These are phyloP conservation scores for Limosa lapponica DNA, from an alignment of 2,797 vertebrate species.

Conservation along the genomic window DNA sequence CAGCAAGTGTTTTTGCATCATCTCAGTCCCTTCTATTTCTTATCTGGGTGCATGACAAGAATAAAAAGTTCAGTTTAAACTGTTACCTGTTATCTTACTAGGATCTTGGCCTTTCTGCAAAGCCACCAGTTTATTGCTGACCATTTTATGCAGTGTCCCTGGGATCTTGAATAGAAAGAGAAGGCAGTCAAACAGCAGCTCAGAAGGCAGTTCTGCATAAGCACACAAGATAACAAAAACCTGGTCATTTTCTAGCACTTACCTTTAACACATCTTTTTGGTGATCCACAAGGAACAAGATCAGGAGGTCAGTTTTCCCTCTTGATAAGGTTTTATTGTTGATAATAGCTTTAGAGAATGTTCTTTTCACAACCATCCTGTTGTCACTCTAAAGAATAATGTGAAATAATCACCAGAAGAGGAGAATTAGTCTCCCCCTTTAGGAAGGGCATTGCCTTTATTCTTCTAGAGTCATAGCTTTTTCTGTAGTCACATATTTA, in stretches of 20 bases:
- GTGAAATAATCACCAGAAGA: neutral
- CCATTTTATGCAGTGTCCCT: slow-evolving; percentile 90
- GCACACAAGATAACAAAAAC: neutral
- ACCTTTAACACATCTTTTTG: slow-evolving; percentile 96
- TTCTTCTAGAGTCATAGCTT: neutral
- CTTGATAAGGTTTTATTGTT: slow-evolving; percentile 90
- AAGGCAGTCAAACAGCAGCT: neutral
- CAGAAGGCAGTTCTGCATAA: neutral
- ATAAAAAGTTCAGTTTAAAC: neutral
- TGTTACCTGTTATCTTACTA: slow-evolving; percentile 83
- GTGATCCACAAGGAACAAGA: slow-evolving; percentile 95
- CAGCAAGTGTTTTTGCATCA: neutral
- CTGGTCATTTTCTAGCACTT: slow-evolving; percentile 25
- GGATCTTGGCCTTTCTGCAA: slow-evolving; percentile 89
- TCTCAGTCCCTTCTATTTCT: neutral
- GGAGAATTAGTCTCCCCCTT: neutral
- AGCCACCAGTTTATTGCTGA: slow-evolving; percentile 88
- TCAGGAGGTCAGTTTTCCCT: slow-evolving; percentile 94
- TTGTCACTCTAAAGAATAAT: slow-evolving; percentile 87
- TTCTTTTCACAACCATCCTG: slow-evolving; percentile 95
- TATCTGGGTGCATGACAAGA: neutral
- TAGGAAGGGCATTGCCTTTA: neutral
- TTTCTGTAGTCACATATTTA: neutral
- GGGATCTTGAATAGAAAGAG: slow-evolving; percentile 85
- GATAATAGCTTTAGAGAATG: slow-evolving; percentile 91